Conservation (phyloP, 2,113 vertebrate species). For the Callospermophilus lateralis region DNA sequence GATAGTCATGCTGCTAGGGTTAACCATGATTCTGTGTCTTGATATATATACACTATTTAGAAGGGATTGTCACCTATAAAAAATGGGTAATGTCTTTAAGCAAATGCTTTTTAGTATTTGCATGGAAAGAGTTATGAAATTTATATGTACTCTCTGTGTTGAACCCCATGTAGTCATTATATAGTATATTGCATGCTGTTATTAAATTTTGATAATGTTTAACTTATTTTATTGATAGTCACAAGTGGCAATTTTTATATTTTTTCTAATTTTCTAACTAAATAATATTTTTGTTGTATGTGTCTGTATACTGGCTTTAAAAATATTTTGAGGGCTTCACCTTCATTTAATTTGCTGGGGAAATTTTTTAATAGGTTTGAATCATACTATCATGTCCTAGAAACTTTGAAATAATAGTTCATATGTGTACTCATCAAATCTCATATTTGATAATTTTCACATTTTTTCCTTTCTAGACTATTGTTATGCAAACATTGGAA, state of each 20-base stretch:
- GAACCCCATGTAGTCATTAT: neutral
- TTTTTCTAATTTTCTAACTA: neutral
- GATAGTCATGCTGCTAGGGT: neutral
- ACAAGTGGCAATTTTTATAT: neutral
- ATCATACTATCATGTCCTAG: neutral
- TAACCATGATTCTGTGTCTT: neutral
- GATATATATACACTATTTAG: neutral
- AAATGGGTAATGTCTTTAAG: neutral
- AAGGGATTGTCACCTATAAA: neutral
- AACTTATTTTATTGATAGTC: neutral
- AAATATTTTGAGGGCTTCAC: neutral
- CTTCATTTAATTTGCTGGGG: neutral
- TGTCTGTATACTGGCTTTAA: neutral
- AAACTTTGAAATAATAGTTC: neutral
- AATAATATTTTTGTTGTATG: neutral
- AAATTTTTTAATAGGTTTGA: neutral
- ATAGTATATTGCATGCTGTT: neutral
- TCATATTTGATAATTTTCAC: neutral
- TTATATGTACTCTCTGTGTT: neutral
- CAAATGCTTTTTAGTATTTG: neutral
- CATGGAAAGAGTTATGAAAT: neutral
- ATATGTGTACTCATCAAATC: neutral
- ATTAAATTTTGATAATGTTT: neutral
- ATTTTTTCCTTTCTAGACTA: neutral
- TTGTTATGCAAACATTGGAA: neutral